Evolutionary conservation across 1,140 invertebrate genomes (phyloP).

Genomic region (Aphidius gifuensis): DNA sequence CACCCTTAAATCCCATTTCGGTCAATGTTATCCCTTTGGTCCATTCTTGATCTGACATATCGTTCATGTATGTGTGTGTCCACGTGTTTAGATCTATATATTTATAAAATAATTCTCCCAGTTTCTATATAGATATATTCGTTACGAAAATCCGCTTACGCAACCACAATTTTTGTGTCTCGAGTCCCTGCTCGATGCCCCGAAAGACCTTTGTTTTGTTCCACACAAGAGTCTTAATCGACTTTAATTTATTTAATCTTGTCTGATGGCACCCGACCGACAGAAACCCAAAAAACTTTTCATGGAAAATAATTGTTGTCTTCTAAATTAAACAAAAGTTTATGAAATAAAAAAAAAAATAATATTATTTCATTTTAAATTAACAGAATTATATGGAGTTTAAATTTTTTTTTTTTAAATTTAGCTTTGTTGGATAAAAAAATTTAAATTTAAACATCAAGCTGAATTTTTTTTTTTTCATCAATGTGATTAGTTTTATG

Average conservation of each 20-base stretch:
- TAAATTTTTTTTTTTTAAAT: too few species aligned
- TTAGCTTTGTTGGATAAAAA: too few species aligned
- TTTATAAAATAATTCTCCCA: too few species aligned
- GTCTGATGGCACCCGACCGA: constrained; percentile 20
- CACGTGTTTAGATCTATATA: too few species aligned
- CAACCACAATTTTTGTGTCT: constrained; percentile 40
- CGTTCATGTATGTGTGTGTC: not conserved
- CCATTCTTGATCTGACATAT: too few species aligned
- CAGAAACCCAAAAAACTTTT: constrained; percentile 1
- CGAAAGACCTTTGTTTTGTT: constrained; percentile 28
- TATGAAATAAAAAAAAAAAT: too few species aligned
- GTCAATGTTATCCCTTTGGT: constrained; percentile 8
- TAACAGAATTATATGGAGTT: too few species aligned
- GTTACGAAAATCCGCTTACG: constrained; percentile 32
- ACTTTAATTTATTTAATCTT: constrained; percentile 39
- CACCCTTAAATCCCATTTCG: constrained; percentile 10
- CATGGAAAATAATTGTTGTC: not conserved
- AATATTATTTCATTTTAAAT: too few species aligned
- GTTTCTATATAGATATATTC: not conserved
- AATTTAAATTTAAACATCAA: too few species aligned
- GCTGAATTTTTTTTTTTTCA: too few species aligned
- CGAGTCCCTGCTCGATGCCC: constrained; percentile 22
- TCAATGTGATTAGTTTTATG: too few species aligned
- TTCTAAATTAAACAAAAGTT: too few species aligned
- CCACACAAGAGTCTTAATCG: constrained; percentile 31